Conservation (phyloP, 1,140 invertebrate genomes). For the Aradophagus sp. region DNA sequence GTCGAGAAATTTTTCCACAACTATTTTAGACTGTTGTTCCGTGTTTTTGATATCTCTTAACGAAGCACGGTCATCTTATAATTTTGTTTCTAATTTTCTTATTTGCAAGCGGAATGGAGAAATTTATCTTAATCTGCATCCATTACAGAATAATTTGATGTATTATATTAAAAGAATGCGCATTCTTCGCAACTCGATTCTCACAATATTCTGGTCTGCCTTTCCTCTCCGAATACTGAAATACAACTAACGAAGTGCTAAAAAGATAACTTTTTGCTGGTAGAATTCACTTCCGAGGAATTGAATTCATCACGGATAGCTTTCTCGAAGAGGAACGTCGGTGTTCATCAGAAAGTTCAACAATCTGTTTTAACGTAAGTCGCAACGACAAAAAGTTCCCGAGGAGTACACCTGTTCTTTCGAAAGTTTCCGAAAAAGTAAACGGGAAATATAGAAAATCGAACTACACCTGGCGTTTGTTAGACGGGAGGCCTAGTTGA, state of each 20-base stretch:
- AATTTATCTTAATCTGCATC: too few species aligned
- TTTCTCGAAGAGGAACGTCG: conserved; percentile 44
- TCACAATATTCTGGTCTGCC: too few species aligned
- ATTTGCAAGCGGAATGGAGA: too few species aligned
- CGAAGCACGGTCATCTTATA: too few species aligned
- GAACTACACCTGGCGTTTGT: conserved; percentile 39
- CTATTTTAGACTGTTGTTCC: too few species aligned
- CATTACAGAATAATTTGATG: too few species aligned
- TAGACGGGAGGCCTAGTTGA: conserved; percentile 30
- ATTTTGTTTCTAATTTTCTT: too few species aligned
- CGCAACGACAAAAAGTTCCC: conserved; percentile 50
- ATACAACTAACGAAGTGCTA: conserved; percentile 23
- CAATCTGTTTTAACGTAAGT: conserved; percentile 56
- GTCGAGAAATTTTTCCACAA: too few species aligned
- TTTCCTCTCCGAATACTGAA: too few species aligned
- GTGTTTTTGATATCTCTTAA: too few species aligned
- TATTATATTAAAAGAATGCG: too few species aligned
- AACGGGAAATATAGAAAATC: conserved; percentile 46
- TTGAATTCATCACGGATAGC: conserved; percentile 48
- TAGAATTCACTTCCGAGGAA: conserved; percentile 26
- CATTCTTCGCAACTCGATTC: too few species aligned
- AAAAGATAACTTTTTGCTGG: conserved; percentile 18
- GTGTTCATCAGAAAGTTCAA: conserved; percentile 51
- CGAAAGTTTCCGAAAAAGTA: conserved; percentile 39
- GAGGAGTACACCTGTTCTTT: conserved; percentile 54